Conservation (phyloP, 2,797 vertebrate genomes). For the Cygnus olor region DNA sequence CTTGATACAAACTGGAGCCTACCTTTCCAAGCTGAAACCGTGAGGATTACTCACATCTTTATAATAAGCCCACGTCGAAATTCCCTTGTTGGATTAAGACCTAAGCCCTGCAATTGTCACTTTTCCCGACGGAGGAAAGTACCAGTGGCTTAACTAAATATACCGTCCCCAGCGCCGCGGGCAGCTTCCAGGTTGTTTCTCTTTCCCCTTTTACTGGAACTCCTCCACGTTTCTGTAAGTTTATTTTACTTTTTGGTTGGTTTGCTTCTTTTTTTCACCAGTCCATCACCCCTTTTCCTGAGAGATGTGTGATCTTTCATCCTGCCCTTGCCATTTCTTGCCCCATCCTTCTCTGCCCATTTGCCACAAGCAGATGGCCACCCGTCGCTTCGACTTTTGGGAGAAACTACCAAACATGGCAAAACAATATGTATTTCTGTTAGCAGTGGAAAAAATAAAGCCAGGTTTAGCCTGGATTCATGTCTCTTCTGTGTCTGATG, state of each 20-base stretch:
- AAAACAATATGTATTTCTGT: background rate
- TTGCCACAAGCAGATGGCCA: background rate
- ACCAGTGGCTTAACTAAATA: constrained; percentile 31
- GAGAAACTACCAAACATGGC: background rate
- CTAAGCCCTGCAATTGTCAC: constrained; percentile 39
- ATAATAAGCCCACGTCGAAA: constrained; percentile 18
- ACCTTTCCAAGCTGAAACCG: background rate
- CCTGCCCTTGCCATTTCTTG: background rate
- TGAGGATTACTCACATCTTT: constrained; percentile 3
- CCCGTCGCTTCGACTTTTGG: background rate
- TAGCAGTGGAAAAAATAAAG: background rate
- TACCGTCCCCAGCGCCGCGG: background rate
- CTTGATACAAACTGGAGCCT: background rate
- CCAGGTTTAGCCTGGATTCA: background rate
- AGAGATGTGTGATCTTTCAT: background rate
- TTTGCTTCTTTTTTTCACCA: background rate
- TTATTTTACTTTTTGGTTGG: constrained; percentile 3
- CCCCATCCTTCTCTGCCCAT: background rate
- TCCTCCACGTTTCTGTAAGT: background rate
- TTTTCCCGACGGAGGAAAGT: constrained; percentile 20
- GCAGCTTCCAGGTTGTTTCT: constrained; percentile 14
- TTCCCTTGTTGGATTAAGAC: constrained; percentile 24
- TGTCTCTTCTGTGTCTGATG: background rate
- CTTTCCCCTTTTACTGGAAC: constrained; percentile 18
- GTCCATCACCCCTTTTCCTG: background rate